Evolutionary conservation across 2,797 vertebrate species (phyloP).

Genomic region (Gouania willdenowi): DNA sequence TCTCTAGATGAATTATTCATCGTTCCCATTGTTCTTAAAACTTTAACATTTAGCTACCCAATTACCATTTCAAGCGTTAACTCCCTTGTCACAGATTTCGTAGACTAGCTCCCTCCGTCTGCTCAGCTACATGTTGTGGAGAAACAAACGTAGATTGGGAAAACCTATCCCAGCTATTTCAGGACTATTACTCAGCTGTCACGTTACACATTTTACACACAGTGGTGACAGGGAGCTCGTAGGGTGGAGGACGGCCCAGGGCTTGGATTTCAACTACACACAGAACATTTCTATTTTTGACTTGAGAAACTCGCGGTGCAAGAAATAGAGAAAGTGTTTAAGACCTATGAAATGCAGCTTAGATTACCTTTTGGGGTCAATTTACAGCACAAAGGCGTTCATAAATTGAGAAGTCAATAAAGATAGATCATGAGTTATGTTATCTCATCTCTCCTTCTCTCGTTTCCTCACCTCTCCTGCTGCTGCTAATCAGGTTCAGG

Average conservation of each 20-base stretch:
- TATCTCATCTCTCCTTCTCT: background rate
- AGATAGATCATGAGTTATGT: slow-evolving; percentile 1
- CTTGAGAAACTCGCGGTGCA: slow-evolving; percentile 41
- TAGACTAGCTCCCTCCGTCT: slow-evolving; percentile 16
- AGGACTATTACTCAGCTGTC: slow-evolving; percentile 75
- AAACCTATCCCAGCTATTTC: slow-evolving; percentile 67
- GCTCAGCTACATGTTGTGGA: slow-evolving; percentile 21
- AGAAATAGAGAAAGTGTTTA: slow-evolving; percentile 58
- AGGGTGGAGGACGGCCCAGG: slow-evolving; percentile 44
- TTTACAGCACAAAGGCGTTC: slow-evolving; percentile 31
- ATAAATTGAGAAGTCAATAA: slow-evolving; percentile 38
- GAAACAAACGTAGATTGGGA: slow-evolving; percentile 30
- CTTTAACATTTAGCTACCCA: slow-evolving; percentile 37
- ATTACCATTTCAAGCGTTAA: slow-evolving; percentile 42
- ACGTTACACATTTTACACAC: slow-evolving; percentile 72
- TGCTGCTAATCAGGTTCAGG: slow-evolving; percentile 76
- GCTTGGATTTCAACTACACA: slow-evolving; percentile 52
- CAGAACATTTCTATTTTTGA: slow-evolving; percentile 66
- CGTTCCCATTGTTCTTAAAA: slow-evolving; percentile 33
- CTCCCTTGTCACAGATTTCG: slow-evolving; percentile 18
- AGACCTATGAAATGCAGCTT: slow-evolving; percentile 50
- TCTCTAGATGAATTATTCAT: slow-evolving; percentile 35
- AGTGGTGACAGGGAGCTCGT: slow-evolving; percentile 59
- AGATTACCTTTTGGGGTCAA: slow-evolving; percentile 47
- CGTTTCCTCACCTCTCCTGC: background rate